phyloP scores from a whole-genome alignment of 2,888 invertebrate genomes.

The Tetragonisca angustula region DNA sequence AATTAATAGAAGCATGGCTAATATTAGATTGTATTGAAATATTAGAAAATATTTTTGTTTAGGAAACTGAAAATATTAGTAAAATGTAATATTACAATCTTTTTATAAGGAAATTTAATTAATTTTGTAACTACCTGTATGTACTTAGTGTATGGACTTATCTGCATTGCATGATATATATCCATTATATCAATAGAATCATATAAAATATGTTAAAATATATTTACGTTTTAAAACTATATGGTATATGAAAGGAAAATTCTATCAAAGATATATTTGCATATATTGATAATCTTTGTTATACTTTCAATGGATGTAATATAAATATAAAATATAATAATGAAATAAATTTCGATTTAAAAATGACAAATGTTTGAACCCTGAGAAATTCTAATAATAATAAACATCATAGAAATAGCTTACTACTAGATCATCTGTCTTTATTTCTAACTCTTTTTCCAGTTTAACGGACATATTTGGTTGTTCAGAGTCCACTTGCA shows the following conservation, averaged over 20 bases:
- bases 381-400: slow-evolving; percentile 77
- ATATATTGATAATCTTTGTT: slow-evolving; percentile 20
- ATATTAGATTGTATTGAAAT: slow-evolving; percentile 30
- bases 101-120: slow-evolving; percentile 13
- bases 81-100: neutral
- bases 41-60: neutral
- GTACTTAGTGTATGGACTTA: neutral
- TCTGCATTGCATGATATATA: neutral
- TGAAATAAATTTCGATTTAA: slow-evolving; percentile 43
- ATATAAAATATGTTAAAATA: slow-evolving; percentile 2
- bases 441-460: slow-evolving; percentile 88
- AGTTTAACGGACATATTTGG: slow-evolving; percentile 82
- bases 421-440: slow-evolving; percentile 89
- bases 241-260: slow-evolving; percentile 18
- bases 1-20: slow-evolving; percentile 11
- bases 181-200: slow-evolving; percentile 5
- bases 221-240: neutral
- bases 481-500: slow-evolving; percentile 82
- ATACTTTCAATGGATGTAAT: slow-evolving; percentile 38
- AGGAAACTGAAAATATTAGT: slow-evolving; percentile 18
- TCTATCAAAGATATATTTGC: neutral
- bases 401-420: slow-evolving; percentile 84
- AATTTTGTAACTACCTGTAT: slow-evolving; percentile 9
- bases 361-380: slow-evolving; percentile 59
- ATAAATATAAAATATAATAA: slow-evolving; percentile 31